phyloP scores from a whole-genome alignment of 2,113 vertebrate species.

The Pseudorasbora parva region DNA sequence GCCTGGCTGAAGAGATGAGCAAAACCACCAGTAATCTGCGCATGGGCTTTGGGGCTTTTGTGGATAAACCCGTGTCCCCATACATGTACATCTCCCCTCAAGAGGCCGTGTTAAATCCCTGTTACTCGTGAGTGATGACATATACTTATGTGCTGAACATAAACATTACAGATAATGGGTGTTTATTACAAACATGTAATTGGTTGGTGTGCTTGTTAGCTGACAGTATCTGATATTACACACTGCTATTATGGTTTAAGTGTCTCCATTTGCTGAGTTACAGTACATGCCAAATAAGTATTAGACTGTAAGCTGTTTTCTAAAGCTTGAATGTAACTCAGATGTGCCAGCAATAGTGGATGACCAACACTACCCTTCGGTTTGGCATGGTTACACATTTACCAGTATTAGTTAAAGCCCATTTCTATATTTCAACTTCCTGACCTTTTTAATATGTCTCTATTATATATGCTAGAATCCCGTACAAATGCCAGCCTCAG shows the following conservation, averaged over 20 bases:
- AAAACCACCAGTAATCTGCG: constrained; percentile 93
- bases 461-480: constrained; percentile 64
- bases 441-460: neutral
- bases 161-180: neutral
- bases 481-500: constrained; percentile 85
- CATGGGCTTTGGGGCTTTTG: constrained; percentile 96
- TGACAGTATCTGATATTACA: constrained; percentile 2
- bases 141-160: neutral
- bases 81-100: constrained; percentile 94
- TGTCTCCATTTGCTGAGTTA: constrained; percentile 41
- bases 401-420: neutral
- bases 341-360: constrained; percentile 13
- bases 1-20: constrained; percentile 87
- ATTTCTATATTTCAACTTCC: neutral
- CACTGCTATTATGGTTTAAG: constrained; percentile 45
- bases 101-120: constrained; percentile 87
- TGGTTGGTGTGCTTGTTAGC: neutral
- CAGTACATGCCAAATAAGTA: neutral
- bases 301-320: constrained; percentile 28
- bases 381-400: neutral
- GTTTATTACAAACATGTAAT: constrained; percentile 57
- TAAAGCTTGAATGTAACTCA: constrained; percentile 32
- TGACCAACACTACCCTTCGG: neutral
- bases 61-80: constrained; percentile 95
- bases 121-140: constrained; percentile 81